Base-by-base conservation (phyloP, 2,888 invertebrate species). In the Steromphala cineraria region DNA sequence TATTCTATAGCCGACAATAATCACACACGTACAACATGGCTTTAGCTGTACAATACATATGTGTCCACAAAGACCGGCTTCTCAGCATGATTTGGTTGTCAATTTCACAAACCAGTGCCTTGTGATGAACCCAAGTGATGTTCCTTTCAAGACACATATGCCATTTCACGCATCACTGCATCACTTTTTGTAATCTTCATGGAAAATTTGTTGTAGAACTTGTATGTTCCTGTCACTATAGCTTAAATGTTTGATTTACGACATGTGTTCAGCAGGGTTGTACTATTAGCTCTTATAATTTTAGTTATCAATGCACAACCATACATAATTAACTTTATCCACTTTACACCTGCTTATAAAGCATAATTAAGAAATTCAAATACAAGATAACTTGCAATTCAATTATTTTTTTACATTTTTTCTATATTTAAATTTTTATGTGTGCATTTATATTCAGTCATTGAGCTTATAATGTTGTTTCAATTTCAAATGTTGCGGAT, bases 191-290 rank as follows among this genome's bases (percentile, higher is more conserved):
- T 62, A 24, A 62, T 10, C 62, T 62, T 62, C 62, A 62, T 62
- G 62, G 62, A 62, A 62, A 62, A 62, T 62, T 62, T 62, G 62
- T 62, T 62, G 62, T 62, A 28, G 62, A 62, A 62, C 62, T 62
- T 62, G 62, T 24, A 24, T 13, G 62, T n/a, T 62, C 62, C 3
- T 62, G 62, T 24, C 62, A 62, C 28, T 46, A 46, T 28, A 24
- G 62, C 62, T 28, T 62, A 28, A 62, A 62, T 28, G 62, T 24
- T 62, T 62, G 62, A 62, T 62, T 62, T 62, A 62, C 17, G 62
- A 62, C 4, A 15, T 10, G 62, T 15, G 28, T 62, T 28, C 62
- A 24, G 24, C 62, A 62, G 28, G 62, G 62, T 24, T 62, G 62
- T 28, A 10, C 28, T 62, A 15, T 62, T 17, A 62, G 62, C 62